Base-by-base conservation (phyloP, 2,797 vertebrate species). In the Stomatorhinus walkeri region DNA sequence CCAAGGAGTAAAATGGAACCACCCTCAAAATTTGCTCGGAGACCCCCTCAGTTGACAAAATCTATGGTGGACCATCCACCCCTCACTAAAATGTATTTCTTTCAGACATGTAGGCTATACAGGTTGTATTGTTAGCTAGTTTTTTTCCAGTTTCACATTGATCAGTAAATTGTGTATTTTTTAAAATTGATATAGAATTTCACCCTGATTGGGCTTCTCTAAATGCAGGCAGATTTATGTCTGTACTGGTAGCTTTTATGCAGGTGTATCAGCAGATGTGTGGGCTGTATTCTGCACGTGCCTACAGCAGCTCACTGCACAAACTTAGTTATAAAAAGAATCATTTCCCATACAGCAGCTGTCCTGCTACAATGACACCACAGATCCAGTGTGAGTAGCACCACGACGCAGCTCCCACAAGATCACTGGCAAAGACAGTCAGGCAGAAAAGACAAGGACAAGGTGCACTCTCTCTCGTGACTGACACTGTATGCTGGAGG, bases 391-490 rank as follows among this genome's bases (percentile, higher is more conserved):
- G 76, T 81, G 40, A 81, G 19, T 40, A 36, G 64, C 64, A 36
- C 64, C 28, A 36, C 28, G 64, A 72, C 16, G 64, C 64, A 46
- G 40, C 76, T 81, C 76, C 76, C 76, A 24, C 22, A 8, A 40
- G 86, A 64, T 32, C 87, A 85, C 68, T 54, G 79, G 48, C 48
- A 84, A 72, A 83, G 51, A 83, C 16, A 87, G 86, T 28, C 46
- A 46, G 68, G 40, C 36, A 59, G 54, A 48, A 79, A 79, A 28
- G 2, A 16, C 32, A 16, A 49, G 36, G 87, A 52, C 51, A 84
- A 61, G 84, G 61, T 24, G 6, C 76, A 43, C 16, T 79, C 76
- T 81, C 76, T 40, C 76, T 81, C 40, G 76, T 81, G 40, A 43
- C 40, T 81, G 76, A 81, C 76, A 81, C 76, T 46, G 36, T n/a